A percentile compares a stretch with the other conserved stretches of the same genome.
phyloP scores from a whole-genome alignment of 2,888 invertebrate genomes.

The Mayetiola destructor region DNA sequence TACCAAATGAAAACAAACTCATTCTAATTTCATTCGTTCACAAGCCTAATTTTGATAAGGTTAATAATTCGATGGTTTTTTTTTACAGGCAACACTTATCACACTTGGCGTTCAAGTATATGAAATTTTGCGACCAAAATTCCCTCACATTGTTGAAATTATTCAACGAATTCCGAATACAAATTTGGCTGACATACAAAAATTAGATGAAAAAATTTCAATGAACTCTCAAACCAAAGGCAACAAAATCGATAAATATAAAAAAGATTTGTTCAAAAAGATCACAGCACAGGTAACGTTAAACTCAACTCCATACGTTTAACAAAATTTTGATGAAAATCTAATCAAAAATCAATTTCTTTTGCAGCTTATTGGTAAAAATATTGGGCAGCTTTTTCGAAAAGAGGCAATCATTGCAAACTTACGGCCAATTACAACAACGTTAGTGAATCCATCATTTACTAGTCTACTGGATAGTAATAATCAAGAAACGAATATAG shows the following conservation, averaged over 20 bases:
- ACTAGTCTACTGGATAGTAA: conserved; percentile 27
- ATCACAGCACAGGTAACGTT: conserved; percentile 57
- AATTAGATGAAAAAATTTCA: conserved; percentile 70
- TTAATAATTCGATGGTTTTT: neutral
- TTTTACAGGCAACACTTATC: conserved; percentile 40
- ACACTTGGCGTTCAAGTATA: conserved; percentile 74
- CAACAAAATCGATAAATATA: conserved; percentile 73
- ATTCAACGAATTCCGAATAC: conserved; percentile 72
- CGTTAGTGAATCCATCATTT: neutral
- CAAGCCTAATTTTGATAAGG: too few relatives aligned
- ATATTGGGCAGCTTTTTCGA: conserved; percentile 74
- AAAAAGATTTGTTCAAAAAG: conserved; percentile 82
- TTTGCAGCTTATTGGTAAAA: conserved; percentile 60
- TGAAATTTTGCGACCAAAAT: conserved; percentile 63
- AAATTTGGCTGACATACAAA: conserved; percentile 63
- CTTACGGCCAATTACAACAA: conserved; percentile 53
- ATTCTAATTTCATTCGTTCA: too few relatives aligned
- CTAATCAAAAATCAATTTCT: neutral
- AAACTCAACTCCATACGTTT: neutral
- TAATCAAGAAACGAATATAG: conserved; percentile 24
- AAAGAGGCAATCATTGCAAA: conserved; percentile 76
- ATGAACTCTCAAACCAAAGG: conserved; percentile 49
- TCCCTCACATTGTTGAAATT: conserved; percentile 47
- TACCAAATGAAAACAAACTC: too few relatives aligned
- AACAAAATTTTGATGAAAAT: neutral